These are phyloP conservation scores for Drosophila jambulina DNA, from an alignment of 1,140 invertebrate genomes.

Conservation along the genomic window DNA sequence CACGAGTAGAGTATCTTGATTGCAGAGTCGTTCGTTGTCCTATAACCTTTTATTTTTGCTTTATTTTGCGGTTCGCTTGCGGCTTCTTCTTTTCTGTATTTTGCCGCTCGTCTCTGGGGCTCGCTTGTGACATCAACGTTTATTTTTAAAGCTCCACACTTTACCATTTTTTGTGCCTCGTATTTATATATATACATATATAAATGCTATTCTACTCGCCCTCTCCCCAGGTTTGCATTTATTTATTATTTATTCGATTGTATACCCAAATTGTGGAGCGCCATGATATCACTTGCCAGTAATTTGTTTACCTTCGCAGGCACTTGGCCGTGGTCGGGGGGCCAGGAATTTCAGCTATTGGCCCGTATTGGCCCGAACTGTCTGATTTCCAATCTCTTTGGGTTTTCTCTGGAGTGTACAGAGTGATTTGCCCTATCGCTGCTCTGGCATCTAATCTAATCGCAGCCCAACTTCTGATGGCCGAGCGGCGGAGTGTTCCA, in stretches of 20 bases:
- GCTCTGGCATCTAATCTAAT: constrained; percentile 45
- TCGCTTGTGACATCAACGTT: constrained; percentile 77
- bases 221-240: constrained; percentile 68
- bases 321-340: constrained; percentile 14
- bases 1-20: constrained; percentile 34
- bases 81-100: constrained; percentile 28
- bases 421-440: constrained; percentile 44
- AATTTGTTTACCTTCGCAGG: constrained; percentile 66
- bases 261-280: constrained; percentile 71
- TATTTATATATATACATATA: constrained; percentile 39
- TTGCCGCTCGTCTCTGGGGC: constrained; percentile 6
- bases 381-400: constrained; percentile 45
- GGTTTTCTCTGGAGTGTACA: constrained; percentile 39
- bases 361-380: constrained; percentile 25
- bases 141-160: constrained; percentile 76
- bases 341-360: constrained; percentile 19
- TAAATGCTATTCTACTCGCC: constrained; percentile 36
- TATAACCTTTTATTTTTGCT: constrained; percentile 75
- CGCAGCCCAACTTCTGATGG: constrained; percentile 23
- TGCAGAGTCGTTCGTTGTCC: constrained; percentile 76
- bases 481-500: constrained; percentile 2
- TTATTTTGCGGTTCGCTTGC: constrained; percentile 27
- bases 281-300: constrained; percentile 73
- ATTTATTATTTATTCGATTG: constrained; percentile 61
- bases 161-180: constrained; percentile 43